Conservation (phyloP, 2,113 vertebrate genomes). For the Mionectes macconnelli region DNA sequence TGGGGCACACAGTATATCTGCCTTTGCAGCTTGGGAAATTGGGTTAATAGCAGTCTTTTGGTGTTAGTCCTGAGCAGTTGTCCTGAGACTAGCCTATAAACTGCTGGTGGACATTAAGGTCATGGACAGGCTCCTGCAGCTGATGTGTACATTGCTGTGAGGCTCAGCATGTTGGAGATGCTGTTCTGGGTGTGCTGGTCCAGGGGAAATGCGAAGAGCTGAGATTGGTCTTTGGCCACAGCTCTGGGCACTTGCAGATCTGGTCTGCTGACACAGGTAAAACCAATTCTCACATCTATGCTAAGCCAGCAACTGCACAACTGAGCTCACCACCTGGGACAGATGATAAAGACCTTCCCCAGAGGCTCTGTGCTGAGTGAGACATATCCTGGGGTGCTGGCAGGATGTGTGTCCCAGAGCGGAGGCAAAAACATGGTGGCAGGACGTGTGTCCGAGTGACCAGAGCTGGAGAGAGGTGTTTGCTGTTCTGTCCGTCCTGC, state of each 20-base stretch:
- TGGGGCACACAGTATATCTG: neutral
- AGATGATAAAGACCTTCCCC: neutral
- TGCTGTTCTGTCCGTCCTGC: neutral
- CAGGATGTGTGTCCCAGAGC: fast-evolving
- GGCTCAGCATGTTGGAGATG: fast-evolving
- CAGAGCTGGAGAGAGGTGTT: neutral
- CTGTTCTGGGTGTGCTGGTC: neutral
- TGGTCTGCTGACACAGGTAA: neutral
- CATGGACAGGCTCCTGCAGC: neutral
- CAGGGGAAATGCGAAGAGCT: neutral
- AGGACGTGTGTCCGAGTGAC: neutral
- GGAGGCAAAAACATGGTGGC: neutral
- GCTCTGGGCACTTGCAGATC: neutral
- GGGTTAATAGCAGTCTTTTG: neutral
- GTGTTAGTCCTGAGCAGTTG: neutral
- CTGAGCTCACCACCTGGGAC: neutral
- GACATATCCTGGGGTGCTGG: fast-evolving
- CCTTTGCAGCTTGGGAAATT: neutral
- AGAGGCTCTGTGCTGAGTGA: neutral
- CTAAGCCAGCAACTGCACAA: neutral
- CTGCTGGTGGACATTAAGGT: neutral
- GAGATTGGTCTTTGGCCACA: neutral
- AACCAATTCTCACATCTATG: fast-evolving
- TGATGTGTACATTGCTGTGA: neutral
- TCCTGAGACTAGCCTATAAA: neutral